Conservation (phyloP, 2,888 invertebrate species). For the Dasysyrphus albostriatus region DNA sequence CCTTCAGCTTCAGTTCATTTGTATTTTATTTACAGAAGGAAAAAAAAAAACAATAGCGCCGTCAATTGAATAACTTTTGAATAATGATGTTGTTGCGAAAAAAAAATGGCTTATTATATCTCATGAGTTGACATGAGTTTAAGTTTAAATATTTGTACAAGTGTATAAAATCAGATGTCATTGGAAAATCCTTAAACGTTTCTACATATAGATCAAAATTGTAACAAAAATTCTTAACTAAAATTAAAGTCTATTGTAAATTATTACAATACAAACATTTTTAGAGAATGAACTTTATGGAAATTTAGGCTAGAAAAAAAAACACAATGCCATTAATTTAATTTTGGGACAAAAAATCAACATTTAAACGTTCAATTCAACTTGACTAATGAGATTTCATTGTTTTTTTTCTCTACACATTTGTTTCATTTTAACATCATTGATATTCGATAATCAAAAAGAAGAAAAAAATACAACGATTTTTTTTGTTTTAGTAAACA, state of each 20-base stretch:
- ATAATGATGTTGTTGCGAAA: not conserved
- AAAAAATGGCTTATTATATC: constrained; percentile 3
- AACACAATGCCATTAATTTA: too few species aligned
- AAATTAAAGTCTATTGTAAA: constrained; percentile 2
- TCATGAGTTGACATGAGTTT: constrained; percentile 19
- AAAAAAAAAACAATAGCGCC: not conserved
- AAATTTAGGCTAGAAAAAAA: too few species aligned
- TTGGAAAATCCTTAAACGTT: not conserved
- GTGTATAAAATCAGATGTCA: constrained; percentile 1
- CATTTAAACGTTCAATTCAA: too few species aligned
- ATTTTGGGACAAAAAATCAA: too few species aligned
- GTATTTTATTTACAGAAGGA: not conserved
- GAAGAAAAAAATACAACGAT: too few species aligned
- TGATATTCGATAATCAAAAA: too few species aligned
- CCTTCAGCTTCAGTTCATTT: constrained; percentile 12
- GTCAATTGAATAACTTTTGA: constrained; percentile 7
- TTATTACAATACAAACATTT: not conserved
- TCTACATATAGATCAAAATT: not conserved
- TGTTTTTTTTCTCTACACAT: too few species aligned
- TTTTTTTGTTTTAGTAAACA: too few species aligned
- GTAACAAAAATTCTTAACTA: not conserved
- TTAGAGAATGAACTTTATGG: too few species aligned
- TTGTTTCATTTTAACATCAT: too few species aligned
- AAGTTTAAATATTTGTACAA: constrained; percentile 14
- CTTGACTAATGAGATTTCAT: too few species aligned